Conservation (phyloP, 2,113 vertebrate species). For the Syrmaticus mikado region DNA sequence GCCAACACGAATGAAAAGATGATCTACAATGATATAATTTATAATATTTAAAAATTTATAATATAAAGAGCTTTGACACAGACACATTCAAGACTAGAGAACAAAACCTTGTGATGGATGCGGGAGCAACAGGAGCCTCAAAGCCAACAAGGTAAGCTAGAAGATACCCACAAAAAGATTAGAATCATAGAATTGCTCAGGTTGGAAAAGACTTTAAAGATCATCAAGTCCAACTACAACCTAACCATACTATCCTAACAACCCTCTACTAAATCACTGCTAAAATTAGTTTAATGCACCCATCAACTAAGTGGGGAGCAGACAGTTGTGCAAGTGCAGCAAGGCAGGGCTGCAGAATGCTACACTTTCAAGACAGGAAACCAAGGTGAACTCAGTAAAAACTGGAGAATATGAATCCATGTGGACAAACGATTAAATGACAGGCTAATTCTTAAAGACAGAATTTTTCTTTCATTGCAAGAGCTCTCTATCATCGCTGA, state of each 20-base stretch:
- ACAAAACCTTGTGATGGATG: rapidly evolving
- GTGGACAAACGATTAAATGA: background rate
- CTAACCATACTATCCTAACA: no score
- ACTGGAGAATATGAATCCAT: background rate
- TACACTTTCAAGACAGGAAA: background rate
- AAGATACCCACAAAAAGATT: background rate
- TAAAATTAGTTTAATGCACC: background rate
- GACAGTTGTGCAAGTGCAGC: background rate
- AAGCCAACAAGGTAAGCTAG: background rate
- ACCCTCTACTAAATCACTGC: no score
- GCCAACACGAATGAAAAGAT: background rate
- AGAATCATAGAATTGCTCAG: no score
- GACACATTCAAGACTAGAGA: background rate
- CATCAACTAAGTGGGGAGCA: background rate
- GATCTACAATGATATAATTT: background rate
- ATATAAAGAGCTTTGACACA: background rate
- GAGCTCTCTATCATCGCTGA: background rate
- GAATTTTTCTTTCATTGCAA: background rate
- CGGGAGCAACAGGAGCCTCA: background rate
- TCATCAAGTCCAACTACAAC: no score
- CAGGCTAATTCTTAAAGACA: background rate
- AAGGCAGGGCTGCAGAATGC: background rate
- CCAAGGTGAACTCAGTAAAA: background rate
- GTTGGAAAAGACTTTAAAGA: no score
- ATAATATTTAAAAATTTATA: no score